These are phyloP conservation scores for Ammospiza nelsoni DNA, from an alignment of 2,113 vertebrate species.

Conservation along the genomic window DNA sequence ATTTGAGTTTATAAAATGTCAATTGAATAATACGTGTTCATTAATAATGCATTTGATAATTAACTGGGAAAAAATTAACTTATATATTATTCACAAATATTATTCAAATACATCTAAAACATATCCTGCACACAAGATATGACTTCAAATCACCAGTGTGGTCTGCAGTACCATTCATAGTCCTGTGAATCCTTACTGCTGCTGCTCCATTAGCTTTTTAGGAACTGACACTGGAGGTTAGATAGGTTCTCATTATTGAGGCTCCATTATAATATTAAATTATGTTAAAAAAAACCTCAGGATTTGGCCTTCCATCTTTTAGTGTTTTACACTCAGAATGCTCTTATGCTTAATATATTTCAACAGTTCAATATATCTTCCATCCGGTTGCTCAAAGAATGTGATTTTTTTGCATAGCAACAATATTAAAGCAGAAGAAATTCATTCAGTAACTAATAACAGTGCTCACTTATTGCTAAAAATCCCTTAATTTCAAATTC, in stretches of 20 bases:
- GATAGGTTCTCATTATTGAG: not conserved
- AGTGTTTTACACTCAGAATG: not conserved
- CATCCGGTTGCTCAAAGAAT: not conserved
- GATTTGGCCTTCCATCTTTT: not conserved
- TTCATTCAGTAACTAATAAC: not conserved
- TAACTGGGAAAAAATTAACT: constrained; percentile 10
- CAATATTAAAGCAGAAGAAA: not conserved
- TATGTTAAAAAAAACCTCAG: not conserved
- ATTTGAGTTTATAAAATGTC: constrained; percentile 4
- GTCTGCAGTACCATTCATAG: not conserved
- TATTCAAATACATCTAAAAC: constrained; percentile 35
- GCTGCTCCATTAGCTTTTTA: not conserved
- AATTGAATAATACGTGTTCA: not conserved
- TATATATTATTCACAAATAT: constrained; percentile 53
- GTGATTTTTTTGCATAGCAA: not conserved
- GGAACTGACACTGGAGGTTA: not conserved
- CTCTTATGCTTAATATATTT: not conserved
- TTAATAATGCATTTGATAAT: constrained; percentile 44
- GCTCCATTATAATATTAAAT: not conserved
- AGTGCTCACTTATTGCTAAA: not conserved
- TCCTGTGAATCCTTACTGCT: not conserved
- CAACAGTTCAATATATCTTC: not conserved
- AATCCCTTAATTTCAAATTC: not conserved
- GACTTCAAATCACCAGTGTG: not conserved
- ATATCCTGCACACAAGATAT: not conserved